Base-by-base conservation (phyloP, 2,888 invertebrate genomes). In the Meloe dianella region DNA sequence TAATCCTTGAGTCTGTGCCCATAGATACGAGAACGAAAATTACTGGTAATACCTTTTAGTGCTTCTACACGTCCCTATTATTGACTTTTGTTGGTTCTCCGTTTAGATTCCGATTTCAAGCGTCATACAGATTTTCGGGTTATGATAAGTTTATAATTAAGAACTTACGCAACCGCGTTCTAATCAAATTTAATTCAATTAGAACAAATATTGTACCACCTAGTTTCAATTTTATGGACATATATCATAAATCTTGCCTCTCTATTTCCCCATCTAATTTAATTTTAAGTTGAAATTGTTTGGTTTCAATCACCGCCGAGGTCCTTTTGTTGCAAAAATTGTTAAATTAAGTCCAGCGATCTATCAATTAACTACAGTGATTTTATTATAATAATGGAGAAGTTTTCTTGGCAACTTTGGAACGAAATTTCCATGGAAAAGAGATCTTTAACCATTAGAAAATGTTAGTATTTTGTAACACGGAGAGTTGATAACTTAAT, bases 11-110 rank as follows among this genome's bases (percentile, higher is more conserved):
- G 75, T 76, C 75, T 78, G 78, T 76, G 71, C 72, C 73, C 76
- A 74, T 76, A 79, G 79, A 79, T 80, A 80, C 78, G 79, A 24
- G 24, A 76, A 77, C 76, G 77, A 79, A 79, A 80, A 79, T 78
- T 78, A 76, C 79, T 73, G 70, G 76, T 77, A 78, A 78, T 77
- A 73, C 75, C 73, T 76, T 75, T 72, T 78, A 75, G 69, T 73
- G 69, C 71, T 74, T 61, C 57, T 35, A 71, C 73, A 68, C 68
- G 60, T 62, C 65, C 65, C 61, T 63, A 57, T 66, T 63, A 60
- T 57, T 61, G 32, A 61, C 61, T 61, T 35, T 12, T 35, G 35
- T 35, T 41, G 32, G 10, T 59, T 20, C 30, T 27, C 14, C 58
- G 29, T 35, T 35, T 35, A 35, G 12, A n/a, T 58, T 29, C 24